Evolutionary conservation across 2,888 invertebrate genomes (phyloP).

Genomic region (Eudemis profundana): DNA sequence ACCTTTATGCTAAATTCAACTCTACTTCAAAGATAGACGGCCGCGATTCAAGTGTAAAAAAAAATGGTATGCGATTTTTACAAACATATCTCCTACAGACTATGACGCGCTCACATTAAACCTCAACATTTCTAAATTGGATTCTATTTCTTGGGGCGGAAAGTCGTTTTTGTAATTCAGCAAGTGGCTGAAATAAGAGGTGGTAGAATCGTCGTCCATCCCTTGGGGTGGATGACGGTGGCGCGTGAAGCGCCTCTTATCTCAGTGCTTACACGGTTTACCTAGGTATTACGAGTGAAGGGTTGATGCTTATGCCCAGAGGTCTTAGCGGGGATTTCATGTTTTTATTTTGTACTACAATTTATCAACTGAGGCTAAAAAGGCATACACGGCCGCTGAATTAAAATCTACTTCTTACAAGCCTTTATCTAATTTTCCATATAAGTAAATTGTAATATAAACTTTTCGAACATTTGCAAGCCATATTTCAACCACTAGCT

Average conservation of each 20-base stretch:
- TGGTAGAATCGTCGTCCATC: neutral
- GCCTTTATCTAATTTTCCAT: no score
- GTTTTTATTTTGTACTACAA: neutral
- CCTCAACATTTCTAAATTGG: neutral
- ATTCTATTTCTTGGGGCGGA: neutral
- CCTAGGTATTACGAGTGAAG: slow-evolving; percentile 23
- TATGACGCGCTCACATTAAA: neutral
- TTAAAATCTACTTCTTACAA: no score
- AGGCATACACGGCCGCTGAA: no score
- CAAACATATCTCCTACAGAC: neutral
- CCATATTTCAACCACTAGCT: no score
- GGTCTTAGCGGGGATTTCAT: neutral
- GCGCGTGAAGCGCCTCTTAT: slow-evolving; percentile 21
- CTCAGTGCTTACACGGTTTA: slow-evolving; percentile 29
- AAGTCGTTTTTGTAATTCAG: slow-evolving; percentile 14
- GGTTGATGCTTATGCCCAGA: neutral
- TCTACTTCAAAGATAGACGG: neutral
- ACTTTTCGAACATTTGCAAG: no score
- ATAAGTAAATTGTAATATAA: no score
- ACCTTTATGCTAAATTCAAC: neutral
- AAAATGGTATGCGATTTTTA: neutral
- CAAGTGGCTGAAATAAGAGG: neutral
- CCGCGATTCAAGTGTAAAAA: neutral
- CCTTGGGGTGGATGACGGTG: neutral
- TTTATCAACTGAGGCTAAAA: neutral